Evolutionary conservation across 2,113 vertebrate species (phyloP).

Genomic region (Upupa epops): DNA sequence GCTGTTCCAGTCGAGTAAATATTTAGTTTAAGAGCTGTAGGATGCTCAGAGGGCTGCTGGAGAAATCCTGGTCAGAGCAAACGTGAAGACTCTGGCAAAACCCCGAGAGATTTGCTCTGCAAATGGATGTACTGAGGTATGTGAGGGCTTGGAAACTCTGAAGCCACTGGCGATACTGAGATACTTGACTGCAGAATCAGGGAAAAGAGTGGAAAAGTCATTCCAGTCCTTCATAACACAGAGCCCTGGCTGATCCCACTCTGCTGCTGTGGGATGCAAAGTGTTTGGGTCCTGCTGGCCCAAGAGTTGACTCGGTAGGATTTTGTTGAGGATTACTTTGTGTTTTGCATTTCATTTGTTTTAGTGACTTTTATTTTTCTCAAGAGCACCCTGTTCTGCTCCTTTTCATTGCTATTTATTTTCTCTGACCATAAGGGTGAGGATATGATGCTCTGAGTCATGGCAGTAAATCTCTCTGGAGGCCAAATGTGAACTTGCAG

Average conservation of each 20-base stretch:
- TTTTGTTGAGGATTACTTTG: constrained; percentile 6
- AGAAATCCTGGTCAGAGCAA: not conserved
- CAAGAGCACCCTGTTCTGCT: not conserved
- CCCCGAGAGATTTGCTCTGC: not conserved
- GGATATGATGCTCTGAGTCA: not conserved
- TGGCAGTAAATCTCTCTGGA: not conserved
- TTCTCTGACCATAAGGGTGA: not conserved
- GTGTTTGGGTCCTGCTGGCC: not conserved
- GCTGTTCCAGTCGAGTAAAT: not conserved
- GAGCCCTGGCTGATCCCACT: not conserved
- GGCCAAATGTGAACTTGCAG: not conserved
- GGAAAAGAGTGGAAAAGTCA: not conserved
- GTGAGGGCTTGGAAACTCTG: not conserved
- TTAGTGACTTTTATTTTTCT: not conserved
- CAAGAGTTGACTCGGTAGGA: not conserved
- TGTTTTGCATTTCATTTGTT: too few relatives aligned
- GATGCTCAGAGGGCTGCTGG: not conserved
- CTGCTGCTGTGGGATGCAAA: rapidly evolving
- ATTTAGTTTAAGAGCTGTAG: not conserved
- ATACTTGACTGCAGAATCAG: not conserved
- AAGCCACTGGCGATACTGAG: not conserved
- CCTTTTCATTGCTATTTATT: not conserved
- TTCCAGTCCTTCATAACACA: not conserved
- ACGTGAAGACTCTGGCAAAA: not conserved
- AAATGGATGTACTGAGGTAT: not conserved